Base-by-base conservation (phyloP, 2,113 vertebrate species). In the Actenoides hombroni region DNA sequence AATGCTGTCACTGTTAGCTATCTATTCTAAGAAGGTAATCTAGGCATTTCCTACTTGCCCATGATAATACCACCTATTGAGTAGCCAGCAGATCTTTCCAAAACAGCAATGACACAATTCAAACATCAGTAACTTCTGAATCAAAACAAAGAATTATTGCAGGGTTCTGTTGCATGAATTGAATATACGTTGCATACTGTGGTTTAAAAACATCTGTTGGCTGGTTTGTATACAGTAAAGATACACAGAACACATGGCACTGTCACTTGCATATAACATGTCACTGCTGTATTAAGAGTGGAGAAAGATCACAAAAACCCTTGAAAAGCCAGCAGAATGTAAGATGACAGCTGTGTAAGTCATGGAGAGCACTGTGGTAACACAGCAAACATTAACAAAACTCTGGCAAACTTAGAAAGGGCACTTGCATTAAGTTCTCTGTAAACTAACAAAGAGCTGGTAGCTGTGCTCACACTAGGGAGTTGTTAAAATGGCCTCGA, bases 141-240 rank as follows among this genome's bases (percentile, higher is more conserved):
- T 81, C 90, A 96, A 95, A 95, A 90, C 92, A 96, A 93, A 81
- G 92, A 74, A 39, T 71, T 64, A 78, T 88, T 86, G 59, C 75
- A 80, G 51, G 35, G 37, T 61, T 90, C 59, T 88, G 90, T 74
- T 80, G 51, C 76, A 71, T 81, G 68, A 90, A 60, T 70, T 80
- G 76, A 67, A 88, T 73, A 80, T 74, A 69, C 0, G 1, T 48
- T 81, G 60, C 61, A 63, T 60, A 68, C 60, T 64, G 82, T 93
- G 88, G 37, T 90, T 96, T 94, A 61, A 77, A 88, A 92, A 87
- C 71, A 96, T 84, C 85, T 94, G 60, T 93, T 96, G 83, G 18
- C 28, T 65, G 44, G 73, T 18, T 82, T 92, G 83, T 75, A 16
- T 48, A 70, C 51, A 70, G 17, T 37, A 70, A 83, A 70, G 56